Base-by-base conservation (phyloP, 2,797 vertebrate genomes). In the Hyperoplus immaculatus region DNA sequence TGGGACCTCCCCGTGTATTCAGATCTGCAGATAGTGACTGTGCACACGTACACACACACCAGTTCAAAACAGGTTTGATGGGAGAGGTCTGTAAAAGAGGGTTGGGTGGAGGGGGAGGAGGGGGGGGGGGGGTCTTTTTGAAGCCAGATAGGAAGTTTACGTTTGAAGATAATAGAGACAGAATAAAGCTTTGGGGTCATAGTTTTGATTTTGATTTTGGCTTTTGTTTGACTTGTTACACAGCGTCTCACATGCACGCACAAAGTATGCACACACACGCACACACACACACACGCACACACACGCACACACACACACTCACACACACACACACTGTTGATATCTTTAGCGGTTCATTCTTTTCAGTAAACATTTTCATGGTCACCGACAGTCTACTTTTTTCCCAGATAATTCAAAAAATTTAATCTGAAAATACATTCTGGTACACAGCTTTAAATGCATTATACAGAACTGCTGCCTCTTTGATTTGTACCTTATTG, bases 101-200 rank as follows among this genome's bases (percentile, higher is more conserved):
- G 29, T 29, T 29, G 29, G 29, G 29, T 29, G 29, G 29, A 29
- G 29, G 29, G 3, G 29, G 29, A 2, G 29, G 29, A 3, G 2
- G 29, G 29, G 3, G 49, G 54, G 10, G 38, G 47, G 21, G 57
- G 42, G 1, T 42, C 75, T 80, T 81, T 86, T 84, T 87, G 75
- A 87, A 85, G 85, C 75, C 0, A 8, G 49, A n/a, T 58, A 74
- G 85, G 86, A 84, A 76, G 67, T 74, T 81, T 89, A 78, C 76
- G 13, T 86, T 82, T 57, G 21, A 70, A 72, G 47, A 79, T 45
- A 82, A 66, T 2, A 63, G 43, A 82, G 58, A 81, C 11, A 11
- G 55, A 73, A 41, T 45, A 6, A 77, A 73, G 38, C 42, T 61
- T 70, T 49, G 57, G 7, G 72, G 18, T 67, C 49, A 56, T 80